These are phyloP conservation scores for Rhodeus uyekii DNA, from an alignment of 2,797 vertebrate species.

Conservation along the genomic window DNA sequence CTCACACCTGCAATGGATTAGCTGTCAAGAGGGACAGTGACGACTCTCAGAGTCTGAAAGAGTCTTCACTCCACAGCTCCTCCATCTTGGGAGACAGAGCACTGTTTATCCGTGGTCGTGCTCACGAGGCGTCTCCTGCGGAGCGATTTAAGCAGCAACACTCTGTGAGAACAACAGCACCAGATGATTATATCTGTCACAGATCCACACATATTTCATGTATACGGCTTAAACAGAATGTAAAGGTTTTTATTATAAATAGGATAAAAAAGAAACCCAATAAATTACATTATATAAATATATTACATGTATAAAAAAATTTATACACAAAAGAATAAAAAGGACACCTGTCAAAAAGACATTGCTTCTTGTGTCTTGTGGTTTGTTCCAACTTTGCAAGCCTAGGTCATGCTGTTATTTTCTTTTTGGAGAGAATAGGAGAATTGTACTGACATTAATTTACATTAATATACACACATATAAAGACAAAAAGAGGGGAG, in stretches of 20 bases:
- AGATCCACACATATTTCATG: not conserved
- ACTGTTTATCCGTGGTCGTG: not conserved
- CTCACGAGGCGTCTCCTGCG: not conserved
- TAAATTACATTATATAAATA: too few species aligned
- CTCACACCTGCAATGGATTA: slow-evolving; percentile 67
- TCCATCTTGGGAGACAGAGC: slow-evolving; percentile 14
- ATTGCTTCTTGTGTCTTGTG: too few species aligned
- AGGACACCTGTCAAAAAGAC: too few species aligned
- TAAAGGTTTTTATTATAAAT: not conserved
- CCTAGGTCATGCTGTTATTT: too few species aligned
- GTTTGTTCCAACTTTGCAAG: too few species aligned
- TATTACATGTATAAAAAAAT: too few species aligned
- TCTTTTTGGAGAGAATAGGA: too few species aligned
- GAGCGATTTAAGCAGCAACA: slow-evolving; percentile 7
- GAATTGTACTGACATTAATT: too few species aligned
- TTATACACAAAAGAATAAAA: too few species aligned
- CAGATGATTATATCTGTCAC: not conserved
- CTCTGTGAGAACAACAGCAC: slow-evolving; percentile 12
- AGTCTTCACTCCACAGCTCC: slow-evolving; percentile 38
- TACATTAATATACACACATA: too few species aligned
- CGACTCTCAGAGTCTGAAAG: slow-evolving; percentile 2
- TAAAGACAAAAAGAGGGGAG: not conserved
- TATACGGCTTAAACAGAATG: not conserved
- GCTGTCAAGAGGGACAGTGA: slow-evolving; percentile 46
- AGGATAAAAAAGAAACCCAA: not conserved